Base-by-base conservation (phyloP, 2,113 vertebrate species). In the Theropithecus gelada region DNA sequence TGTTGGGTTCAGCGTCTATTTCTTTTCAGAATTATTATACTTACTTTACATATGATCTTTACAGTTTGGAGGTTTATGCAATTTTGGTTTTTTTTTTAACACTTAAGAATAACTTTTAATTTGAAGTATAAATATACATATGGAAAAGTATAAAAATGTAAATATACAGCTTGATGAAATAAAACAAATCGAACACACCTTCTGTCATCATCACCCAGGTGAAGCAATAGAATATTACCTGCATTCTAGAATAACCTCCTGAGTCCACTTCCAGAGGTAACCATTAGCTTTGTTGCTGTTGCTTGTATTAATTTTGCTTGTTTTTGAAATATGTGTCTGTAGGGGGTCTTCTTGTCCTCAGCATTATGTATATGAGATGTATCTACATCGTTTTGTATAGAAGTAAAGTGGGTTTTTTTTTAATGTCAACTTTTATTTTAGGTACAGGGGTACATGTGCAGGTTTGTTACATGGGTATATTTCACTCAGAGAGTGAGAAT, bases 41-140 rank as follows among this genome's bases (percentile, higher is more conserved):
- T 90, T 96, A 40, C n/a, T 91, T 94, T 95, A 22, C 38, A 32
- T 70, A 32, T 50, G 8, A 70, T 75, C 83, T 93, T 75, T 78
- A 57, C 64, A 68, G 2, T 32, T 43, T 38, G 18, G 76, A 48
- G 40, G 11, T 76, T 5, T 48, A 68, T 87, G 38, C 0, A 78
- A 38, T 76, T 25, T 43, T 27, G 7, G 0, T 12, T 66, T 93
- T 66, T 82, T 83, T 93, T 66, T 86, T 88, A 32, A 64, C 13
- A 66, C 32, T 79, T 91, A 86, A 50, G 86, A 82, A 50, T 35
- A 93, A 45, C 32, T 88, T 90, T 86, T 91, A 52, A 80, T 25
- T 35, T 72, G 20, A 64, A 88, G 14, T 84, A 79, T 68, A 90
- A 90, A 57, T 81, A 57, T 27, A 16, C 12, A 79, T 50, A 35